phyloP scores from a whole-genome alignment of 2,797 vertebrate genomes.

The Epinephelus coioides region DNA sequence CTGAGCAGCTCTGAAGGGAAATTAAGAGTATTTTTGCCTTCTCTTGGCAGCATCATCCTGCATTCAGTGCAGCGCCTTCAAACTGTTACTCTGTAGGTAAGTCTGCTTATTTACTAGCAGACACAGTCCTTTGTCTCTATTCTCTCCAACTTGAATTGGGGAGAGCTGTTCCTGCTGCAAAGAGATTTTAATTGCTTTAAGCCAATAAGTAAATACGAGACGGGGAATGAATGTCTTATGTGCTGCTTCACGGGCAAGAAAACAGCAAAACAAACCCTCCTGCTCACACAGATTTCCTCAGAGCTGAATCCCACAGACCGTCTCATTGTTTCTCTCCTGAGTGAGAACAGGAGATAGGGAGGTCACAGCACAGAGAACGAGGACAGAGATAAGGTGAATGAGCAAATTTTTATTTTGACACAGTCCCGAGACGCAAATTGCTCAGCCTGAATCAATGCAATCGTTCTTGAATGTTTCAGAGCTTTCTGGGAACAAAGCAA shows the following conservation, averaged over 20 bases:
- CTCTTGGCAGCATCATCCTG: conserved; percentile 11
- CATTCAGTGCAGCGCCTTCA: conserved; percentile 15
- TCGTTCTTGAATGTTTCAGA: conserved; percentile 13
- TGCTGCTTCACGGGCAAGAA: conserved; percentile 51
- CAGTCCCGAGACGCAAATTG: conserved; percentile 25
- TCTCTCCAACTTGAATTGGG: conserved; percentile 49
- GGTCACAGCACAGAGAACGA: conserved; percentile 44
- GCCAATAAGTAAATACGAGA: conserved; percentile 70
- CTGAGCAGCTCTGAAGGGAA: conserved; percentile 28
- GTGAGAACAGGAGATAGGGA: conserved; percentile 57
- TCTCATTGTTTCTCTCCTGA: conserved; percentile 61
- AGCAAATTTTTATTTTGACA: conserved; percentile 56
- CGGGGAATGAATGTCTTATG: conserved; percentile 57
- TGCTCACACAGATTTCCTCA: conserved; percentile 56
- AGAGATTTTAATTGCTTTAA: conserved; percentile 77
- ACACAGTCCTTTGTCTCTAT: conserved; percentile 48
- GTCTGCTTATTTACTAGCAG: conserved; percentile 57
- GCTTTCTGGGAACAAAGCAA: conserved; percentile 20
- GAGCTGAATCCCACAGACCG: conserved; percentile 61
- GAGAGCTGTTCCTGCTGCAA: conserved; percentile 38
- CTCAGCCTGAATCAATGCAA: conserved; percentile 45
- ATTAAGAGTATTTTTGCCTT: conserved; percentile 24
- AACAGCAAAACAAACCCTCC: conserved; percentile 60
- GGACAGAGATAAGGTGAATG: conserved; percentile 34
- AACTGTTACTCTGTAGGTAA: conserved; percentile 42